Base-by-base conservation (phyloP, 2,797 vertebrate genomes). In the Manis crassicaudata region DNA sequence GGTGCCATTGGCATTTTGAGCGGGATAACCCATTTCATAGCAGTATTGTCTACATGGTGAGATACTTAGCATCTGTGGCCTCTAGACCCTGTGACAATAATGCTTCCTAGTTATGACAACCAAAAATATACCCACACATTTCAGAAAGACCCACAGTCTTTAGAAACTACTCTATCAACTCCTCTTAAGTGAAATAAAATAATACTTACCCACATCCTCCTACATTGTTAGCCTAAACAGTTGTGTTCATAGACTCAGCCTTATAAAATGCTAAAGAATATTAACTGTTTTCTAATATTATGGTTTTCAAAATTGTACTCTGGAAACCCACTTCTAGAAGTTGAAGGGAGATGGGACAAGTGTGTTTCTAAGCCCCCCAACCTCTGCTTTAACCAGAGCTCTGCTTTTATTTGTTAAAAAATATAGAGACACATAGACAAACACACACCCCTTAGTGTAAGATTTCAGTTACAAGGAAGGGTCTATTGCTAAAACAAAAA, bases 221-320 rank as follows among this genome's bases (percentile, higher is more conserved):
- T 80, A 12, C 40, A 54, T 94, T 16, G 25, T 52, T 60, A 83
- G 32, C 32, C 58, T 96, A 84, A 75, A 54, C 27, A 23, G 5
- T 95, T 97, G 93, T 92, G n/a, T 94, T 94, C 77, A 70, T 58
- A 96, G 52, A 91, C 14, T 68, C 23, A 90, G 56, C 58, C 76
- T 90, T 68, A 86, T 62, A 87, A 85, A 85, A 84, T 72, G 14
- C 77, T 88, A 58, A 43, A 80, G 43, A 87, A 82, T 1, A 76
- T 95, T 89, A 65, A 13, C 54, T 89, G 8, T 84, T 46, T 87
- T 92, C 37, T 87, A 65, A 70, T 72, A 40, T 20, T n/a, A 17
- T 86, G 35, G 46, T 80, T 94, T 96, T 63, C 84, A 90, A 90
- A 70, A 58, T 56, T 86, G 1, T 76, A 32, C 18, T 91, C 8